phyloP scores from a whole-genome alignment of 2,113 vertebrate species.

The Sceloporus tristichus region DNA sequence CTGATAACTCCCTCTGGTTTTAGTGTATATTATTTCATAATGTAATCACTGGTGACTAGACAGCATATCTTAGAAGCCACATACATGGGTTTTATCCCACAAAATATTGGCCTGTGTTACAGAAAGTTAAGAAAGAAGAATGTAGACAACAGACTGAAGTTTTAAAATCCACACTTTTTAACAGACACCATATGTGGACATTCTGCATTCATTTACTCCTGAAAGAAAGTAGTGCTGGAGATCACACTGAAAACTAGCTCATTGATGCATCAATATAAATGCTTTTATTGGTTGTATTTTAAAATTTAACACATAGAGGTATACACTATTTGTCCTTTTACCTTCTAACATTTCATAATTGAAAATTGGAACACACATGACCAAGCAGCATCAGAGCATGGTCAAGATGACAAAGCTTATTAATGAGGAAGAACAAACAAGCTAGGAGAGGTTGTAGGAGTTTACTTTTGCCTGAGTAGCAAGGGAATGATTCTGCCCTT shows the following conservation, averaged over 20 bases:
- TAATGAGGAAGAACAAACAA: too few relatives aligned
- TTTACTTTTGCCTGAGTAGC: too few relatives aligned
- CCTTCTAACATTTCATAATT: too few relatives aligned
- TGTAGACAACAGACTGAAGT: constrained; percentile 25
- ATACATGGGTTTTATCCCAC: neutral
- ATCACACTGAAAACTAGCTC: neutral
- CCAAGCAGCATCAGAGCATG: too few relatives aligned
- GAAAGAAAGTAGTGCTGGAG: neutral
- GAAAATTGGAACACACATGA: too few relatives aligned
- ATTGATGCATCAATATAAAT: neutral
- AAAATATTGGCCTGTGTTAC: constrained; percentile 45
- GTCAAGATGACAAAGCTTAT: too few relatives aligned
- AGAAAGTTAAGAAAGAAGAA: constrained; percentile 32
- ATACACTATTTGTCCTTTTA: too few relatives aligned
- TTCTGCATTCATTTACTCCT: neutral
- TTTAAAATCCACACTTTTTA: constrained; percentile 27
- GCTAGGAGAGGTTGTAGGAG: too few relatives aligned
- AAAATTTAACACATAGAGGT: too few relatives aligned
- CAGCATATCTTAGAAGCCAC: constrained; percentile 38
- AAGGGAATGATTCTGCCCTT: too few relatives aligned
- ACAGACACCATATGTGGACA: neutral
- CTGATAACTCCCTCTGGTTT: constrained; percentile 6
- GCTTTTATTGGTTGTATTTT: neutral
- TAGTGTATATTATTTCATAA: constrained; percentile 67
- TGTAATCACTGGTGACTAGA: constrained; percentile 67